Conservation (phyloP, 2,797 vertebrate genomes). For the Tadarida brasiliensis region DNA sequence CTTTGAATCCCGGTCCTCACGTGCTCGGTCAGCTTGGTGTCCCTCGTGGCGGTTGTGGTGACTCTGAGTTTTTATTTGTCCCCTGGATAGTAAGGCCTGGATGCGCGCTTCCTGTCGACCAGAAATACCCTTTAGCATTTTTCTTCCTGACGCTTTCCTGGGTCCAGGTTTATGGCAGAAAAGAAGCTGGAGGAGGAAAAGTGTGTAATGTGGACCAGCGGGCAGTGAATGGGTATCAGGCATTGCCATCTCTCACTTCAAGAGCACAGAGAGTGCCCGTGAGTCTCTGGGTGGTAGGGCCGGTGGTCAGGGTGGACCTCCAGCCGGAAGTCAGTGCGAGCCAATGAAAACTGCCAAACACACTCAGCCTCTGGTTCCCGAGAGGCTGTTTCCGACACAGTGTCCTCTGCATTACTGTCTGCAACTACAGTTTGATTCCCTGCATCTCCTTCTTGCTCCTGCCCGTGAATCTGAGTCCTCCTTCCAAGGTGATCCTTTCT, state of each 20-base stretch:
- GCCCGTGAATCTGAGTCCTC: background rate
- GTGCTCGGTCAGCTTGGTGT: background rate
- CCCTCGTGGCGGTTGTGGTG: background rate
- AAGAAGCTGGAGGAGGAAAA: background rate
- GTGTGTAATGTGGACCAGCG: background rate
- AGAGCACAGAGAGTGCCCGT: background rate
- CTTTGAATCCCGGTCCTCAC: background rate
- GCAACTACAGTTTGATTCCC: background rate
- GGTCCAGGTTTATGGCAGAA: slow-evolving; percentile 43
- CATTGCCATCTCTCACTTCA: background rate
- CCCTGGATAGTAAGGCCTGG: background rate
- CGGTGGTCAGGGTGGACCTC: background rate
- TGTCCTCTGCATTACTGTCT: background rate
- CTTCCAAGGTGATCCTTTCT: background rate
- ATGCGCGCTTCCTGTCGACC: background rate
- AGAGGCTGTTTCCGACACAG: background rate
- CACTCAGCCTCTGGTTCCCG: background rate
- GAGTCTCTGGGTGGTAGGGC: background rate
- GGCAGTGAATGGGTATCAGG: background rate
- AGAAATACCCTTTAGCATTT: background rate
- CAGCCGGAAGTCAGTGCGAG: background rate
- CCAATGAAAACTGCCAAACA: background rate
- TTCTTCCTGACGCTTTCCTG: slow-evolving; percentile 54
- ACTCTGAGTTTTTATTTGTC: background rate
- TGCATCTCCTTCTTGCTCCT: background rate